These are phyloP conservation scores for Hirundo rustica DNA, from an alignment of 2,797 vertebrate species.

Conservation along the genomic window DNA sequence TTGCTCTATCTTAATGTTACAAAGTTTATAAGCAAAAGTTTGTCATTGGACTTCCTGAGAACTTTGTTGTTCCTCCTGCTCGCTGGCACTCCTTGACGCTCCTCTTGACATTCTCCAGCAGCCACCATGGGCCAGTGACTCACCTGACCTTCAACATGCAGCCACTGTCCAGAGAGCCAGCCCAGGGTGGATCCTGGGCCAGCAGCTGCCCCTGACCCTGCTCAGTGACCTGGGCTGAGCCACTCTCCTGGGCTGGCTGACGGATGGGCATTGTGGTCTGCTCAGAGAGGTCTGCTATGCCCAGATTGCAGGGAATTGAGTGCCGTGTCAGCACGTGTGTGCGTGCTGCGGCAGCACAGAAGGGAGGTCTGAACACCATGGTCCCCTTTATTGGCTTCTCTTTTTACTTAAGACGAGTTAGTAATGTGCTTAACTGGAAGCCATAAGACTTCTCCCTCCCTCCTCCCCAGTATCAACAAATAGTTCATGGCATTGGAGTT, in stretches of 20 bases:
- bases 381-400: neutral
- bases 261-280: neutral
- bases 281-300: neutral
- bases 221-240: neutral
- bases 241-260: rapidly evolving
- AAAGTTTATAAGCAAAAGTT: neutral
- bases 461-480: neutral
- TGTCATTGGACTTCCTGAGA: neutral
- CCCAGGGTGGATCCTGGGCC: neutral
- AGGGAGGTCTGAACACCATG: neutral
- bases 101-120: neutral
- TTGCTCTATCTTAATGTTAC: neutral
- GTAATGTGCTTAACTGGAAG: neutral
- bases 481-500: neutral
- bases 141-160: neutral
- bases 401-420: neutral
- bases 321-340: rapidly evolving
- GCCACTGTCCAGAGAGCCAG: neutral
- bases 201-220: neutral
- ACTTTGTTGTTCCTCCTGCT: neutral
- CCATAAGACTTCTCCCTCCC: neutral
- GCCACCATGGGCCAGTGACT: neutral
- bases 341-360: neutral
- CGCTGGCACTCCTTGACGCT: too few species aligned
- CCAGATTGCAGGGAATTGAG: neutral